These are phyloP conservation scores for Alethe castanea DNA, from an alignment of 2,113 vertebrate genomes.

Conservation along the genomic window DNA sequence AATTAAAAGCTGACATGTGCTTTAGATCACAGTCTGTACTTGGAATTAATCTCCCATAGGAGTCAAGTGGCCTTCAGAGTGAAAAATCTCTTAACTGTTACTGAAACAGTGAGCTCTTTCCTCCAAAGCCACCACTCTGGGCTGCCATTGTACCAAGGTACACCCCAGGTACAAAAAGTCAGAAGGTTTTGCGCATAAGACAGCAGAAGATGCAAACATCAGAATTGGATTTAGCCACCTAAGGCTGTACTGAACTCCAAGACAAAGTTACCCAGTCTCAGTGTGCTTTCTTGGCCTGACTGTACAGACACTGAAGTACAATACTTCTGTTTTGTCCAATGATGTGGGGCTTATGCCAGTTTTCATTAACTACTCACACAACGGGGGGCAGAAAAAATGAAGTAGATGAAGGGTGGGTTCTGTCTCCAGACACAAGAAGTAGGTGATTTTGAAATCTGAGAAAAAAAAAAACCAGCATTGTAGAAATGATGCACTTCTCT, in stretches of 20 bases:
- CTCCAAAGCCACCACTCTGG: background rate
- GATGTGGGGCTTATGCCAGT: background rate
- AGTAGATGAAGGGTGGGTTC: background rate
- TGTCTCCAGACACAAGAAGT: background rate
- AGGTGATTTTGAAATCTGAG: background rate
- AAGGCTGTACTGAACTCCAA: background rate
- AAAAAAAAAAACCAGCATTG: background rate
- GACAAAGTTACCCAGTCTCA: background rate
- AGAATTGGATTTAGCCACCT: rapidly evolving
- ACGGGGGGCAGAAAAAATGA: background rate
- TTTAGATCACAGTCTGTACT: background rate
- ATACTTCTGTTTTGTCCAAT: background rate
- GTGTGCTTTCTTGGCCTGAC: background rate
- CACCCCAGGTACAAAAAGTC: background rate
- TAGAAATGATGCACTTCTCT: background rate
- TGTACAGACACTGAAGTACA: background rate
- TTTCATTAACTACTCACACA: background rate
- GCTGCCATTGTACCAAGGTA: background rate
- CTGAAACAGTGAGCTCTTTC: background rate
- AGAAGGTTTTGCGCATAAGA: background rate
- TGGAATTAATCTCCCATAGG: background rate
- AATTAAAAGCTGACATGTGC: background rate
- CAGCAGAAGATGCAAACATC: background rate
- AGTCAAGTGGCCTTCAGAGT: background rate
- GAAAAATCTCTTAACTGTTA: background rate